Evolutionary conservation across 2,113 vertebrate genomes (phyloP), one percentile per base, ranked within the genome.

Genomic region (Corythornis cristatus): DNA sequence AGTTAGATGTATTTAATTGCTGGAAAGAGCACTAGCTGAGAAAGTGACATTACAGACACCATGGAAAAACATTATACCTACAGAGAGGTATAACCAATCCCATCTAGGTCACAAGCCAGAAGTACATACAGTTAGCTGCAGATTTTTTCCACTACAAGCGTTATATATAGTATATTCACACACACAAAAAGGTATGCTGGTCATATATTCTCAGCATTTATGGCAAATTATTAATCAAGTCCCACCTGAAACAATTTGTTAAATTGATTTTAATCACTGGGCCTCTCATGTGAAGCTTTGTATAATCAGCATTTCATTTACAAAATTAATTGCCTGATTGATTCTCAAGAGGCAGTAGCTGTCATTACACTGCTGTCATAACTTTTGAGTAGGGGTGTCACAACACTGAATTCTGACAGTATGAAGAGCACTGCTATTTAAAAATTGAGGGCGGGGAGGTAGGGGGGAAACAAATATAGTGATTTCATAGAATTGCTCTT

Each of bases 291-390:
- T 98, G 98, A 98, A 98, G 97, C 98, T 98, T 98, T 98, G 98
- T 98, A 98, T 98, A 98, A 98, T 98, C 98, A 98, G 98, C 98
- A 98, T 98, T 98, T 98, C 98, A 98, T 98, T 98, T 98, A 98
- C 98, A 98, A 98, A 98, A 98, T 98, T 98, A 98, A 98, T 98
- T 98, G 98, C 98, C 97, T 98, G 98, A 98, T 98, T 98, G 98
- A 98, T 98, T 98, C 98, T 98, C 98, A 74, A 97, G 98, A 98
- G 98, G 97, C 97, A 97, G 97, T 93, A 95, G 98, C 98, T 98
- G 97, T 98, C 98, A 98, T 97, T 97, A 97, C 96, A 94, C 97
- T 95, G 95, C 98, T 98, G 98, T 98, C 98, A 98, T 97, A 97
- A 97, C 97, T 97, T 97, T 97, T 98, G 98, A 98, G 97, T 91